Conservation (phyloP, 1,140 invertebrate genomes). For the Eueides isabella region DNA sequence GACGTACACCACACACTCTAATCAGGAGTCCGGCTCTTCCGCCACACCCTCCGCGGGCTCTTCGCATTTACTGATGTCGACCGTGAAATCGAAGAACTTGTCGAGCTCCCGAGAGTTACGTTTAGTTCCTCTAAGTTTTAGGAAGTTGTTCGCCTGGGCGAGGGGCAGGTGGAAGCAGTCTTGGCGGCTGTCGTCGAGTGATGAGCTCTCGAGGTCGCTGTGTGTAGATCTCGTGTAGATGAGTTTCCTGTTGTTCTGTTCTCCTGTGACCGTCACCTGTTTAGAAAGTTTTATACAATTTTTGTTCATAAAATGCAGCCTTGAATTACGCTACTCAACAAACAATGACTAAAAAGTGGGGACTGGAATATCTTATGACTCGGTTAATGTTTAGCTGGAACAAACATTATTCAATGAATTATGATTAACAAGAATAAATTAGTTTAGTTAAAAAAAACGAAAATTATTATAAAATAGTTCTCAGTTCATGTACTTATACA, state of each 20-base stretch:
- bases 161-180: slow-evolving; percentile 73
- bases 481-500: too few species aligned
- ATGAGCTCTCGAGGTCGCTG: slow-evolving; percentile 65
- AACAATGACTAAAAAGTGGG: too few species aligned
- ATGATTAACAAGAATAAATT: too few species aligned
- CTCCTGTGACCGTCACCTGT: slow-evolving; percentile 57
- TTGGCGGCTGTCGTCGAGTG: slow-evolving; percentile 54
- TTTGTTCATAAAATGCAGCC: neutral
- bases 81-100: slow-evolving; percentile 56
- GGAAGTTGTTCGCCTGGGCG: slow-evolving; percentile 65
- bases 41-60: neutral
- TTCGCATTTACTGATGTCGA: slow-evolving; percentile 53
- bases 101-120: slow-evolving; percentile 55
- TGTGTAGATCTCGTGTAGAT: slow-evolving; percentile 61
- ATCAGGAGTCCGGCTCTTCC: slow-evolving; percentile 43
- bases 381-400: too few species aligned
- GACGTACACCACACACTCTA: slow-evolving; percentile 48
- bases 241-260: slow-evolving; percentile 54
- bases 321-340: too few species aligned
- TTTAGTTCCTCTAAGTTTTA: slow-evolving; percentile 55
- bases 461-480: too few species aligned
- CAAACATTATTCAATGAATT: too few species aligned
- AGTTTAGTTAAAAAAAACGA: too few species aligned
- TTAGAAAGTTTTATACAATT: neutral
- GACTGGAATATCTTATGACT: too few species aligned